These are phyloP conservation scores for Poeciliopsis presidionis DNA, from an alignment of 2,797 vertebrate genomes.

Conservation along the genomic window DNA sequence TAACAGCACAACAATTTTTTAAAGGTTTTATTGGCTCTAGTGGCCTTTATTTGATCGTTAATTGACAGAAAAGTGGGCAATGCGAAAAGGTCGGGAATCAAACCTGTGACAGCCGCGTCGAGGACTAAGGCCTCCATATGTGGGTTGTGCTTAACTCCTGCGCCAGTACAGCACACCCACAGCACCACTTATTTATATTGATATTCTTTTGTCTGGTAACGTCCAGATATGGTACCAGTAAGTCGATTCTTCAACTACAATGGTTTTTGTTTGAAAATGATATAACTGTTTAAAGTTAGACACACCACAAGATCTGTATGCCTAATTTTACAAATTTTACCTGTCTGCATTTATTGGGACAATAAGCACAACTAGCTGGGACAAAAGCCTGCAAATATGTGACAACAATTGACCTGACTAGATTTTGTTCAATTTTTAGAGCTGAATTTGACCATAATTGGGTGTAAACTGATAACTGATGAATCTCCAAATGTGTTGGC, in stretches of 20 bases:
- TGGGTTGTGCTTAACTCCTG: no score
- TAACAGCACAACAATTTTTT: neutral
- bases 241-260: neutral
- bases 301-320: neutral
- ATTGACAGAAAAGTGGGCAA: no score
- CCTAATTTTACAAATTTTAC: neutral
- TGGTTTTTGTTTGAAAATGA: neutral
- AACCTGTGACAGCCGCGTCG: no score
- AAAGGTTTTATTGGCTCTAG: no score
- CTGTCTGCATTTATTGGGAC: neutral
- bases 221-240: neutral
- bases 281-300: neutral
- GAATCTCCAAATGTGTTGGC: neutral
- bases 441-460: neutral
- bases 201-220: slow-evolving; percentile 6
- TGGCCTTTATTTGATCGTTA: no score
- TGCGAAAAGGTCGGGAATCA: no score
- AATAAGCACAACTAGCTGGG: neutral
- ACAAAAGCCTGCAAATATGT: neutral
- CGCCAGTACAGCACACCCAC: no score
- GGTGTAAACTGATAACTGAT: neutral
- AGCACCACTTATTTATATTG: neutral
- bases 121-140: no score
- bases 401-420: neutral
- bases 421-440: neutral